These are phyloP conservation scores for Phallusia fumigata DNA, from an alignment of 23 tunicate genomes.

Conservation along the genomic window DNA sequence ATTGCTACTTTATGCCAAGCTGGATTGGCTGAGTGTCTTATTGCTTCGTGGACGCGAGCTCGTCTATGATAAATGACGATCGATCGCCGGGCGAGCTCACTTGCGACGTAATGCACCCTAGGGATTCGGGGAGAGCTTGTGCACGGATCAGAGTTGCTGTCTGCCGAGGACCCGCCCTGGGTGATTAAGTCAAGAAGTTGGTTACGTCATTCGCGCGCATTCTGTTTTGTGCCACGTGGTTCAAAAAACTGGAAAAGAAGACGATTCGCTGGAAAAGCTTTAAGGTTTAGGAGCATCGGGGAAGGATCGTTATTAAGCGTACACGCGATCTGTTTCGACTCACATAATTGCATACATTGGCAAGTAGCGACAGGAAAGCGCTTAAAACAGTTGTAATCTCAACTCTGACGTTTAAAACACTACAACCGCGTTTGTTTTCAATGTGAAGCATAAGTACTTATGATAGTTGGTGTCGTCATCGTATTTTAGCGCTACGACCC, in stretches of 20 bases:
- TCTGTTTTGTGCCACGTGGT: neutral
- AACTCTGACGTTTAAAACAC: too few relatives aligned
- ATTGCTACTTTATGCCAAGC: neutral
- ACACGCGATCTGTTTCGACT: too few relatives aligned
- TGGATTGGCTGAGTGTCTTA: neutral
- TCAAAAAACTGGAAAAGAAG: neutral
- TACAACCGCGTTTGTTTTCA: too few relatives aligned
- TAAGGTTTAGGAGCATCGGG: too few relatives aligned
- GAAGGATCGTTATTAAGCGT: too few relatives aligned
- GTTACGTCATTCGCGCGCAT: conserved; percentile 2
- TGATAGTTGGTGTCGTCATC: too few relatives aligned
- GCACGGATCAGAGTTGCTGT: neutral
- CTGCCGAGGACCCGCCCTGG: neutral
- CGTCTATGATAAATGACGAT: conserved; percentile 15
- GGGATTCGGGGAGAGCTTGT: neutral
- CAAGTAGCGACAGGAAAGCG: too few relatives aligned
- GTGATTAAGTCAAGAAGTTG: neutral
- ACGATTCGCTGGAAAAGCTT: too few relatives aligned
- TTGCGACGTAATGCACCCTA: conserved; percentile 8
- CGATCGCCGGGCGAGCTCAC: neutral
- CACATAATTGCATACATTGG: too few relatives aligned
- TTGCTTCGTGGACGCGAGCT: conserved; percentile 1
- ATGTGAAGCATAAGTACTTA: too few relatives aligned
- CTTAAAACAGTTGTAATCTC: too few relatives aligned
- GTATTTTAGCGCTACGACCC: too few relatives aligned